Percentiles rank a stretch among this genome's conserved stretches.
Conservation (phyloP, 1,140 invertebrate genomes). For the Monomorium pharaonis region DNA sequence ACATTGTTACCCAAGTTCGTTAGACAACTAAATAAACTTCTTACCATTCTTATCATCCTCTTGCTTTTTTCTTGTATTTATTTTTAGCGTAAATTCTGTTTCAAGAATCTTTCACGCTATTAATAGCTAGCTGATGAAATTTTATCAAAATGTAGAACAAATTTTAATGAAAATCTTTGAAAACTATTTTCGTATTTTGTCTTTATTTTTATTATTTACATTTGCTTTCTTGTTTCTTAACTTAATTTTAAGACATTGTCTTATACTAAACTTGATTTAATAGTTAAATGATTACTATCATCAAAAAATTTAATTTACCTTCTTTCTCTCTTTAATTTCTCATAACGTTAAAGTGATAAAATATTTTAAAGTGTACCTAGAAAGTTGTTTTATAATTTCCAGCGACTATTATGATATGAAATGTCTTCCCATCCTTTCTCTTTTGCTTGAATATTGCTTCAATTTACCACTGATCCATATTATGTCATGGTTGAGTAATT, state of each 20-base stretch:
- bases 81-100: slow-evolving; percentile 13
- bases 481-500: slow-evolving; percentile 46
- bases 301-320: neutral
- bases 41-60: slow-evolving; percentile 6
- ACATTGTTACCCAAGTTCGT: slow-evolving; percentile 48
- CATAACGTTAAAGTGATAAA: neutral
- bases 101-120: slow-evolving; percentile 5
- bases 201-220: neutral
- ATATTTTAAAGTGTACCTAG: neutral
- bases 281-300: neutral
- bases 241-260: neutral
- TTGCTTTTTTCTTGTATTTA: neutral
- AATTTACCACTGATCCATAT: slow-evolving; percentile 31
- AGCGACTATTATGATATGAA: neutral
- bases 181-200: neutral
- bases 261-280: neutral
- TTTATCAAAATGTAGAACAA: slow-evolving; percentile 9
- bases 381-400: neutral
- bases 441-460: neutral
- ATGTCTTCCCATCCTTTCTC: neutral
- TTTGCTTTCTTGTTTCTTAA: neutral
- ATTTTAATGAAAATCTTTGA: neutral
- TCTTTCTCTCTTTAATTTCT: neutral
- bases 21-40: slow-evolving; percentile 51
- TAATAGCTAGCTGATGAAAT: slow-evolving; percentile 7